These are phyloP conservation scores for Mesorhabditis sp. DNA, from an alignment of 2,888 invertebrate species.

Conservation along the genomic window DNA sequence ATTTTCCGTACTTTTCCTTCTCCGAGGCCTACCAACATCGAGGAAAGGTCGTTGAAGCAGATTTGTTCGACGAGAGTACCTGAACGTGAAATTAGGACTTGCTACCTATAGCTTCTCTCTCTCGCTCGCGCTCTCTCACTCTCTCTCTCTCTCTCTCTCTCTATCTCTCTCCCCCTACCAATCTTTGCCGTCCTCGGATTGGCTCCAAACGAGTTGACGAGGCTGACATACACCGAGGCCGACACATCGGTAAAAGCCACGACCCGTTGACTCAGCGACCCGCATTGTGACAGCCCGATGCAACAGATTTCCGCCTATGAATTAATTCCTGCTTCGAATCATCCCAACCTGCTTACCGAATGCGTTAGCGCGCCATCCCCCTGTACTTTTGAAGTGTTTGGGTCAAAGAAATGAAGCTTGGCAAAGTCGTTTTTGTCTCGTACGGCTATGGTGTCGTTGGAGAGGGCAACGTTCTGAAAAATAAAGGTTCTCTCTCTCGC, in stretches of 20 bases:
- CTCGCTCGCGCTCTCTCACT: too few relatives aligned
- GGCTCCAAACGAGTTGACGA: slow-evolving; percentile 70
- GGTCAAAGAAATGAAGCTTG: slow-evolving; percentile 74
- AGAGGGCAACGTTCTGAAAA: slow-evolving; percentile 71
- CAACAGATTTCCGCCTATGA: slow-evolving; percentile 71
- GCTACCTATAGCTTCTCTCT: too few relatives aligned
- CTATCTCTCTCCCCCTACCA: slow-evolving; percentile 62
- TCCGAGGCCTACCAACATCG: slow-evolving; percentile 67
- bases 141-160: too few relatives aligned
- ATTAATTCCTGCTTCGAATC: slow-evolving; percentile 11
- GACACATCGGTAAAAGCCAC: slow-evolving; percentile 76
- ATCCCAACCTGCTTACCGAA: slow-evolving; percentile 59
- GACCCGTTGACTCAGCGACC: slow-evolving; percentile 72
- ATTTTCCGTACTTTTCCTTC: slow-evolving; percentile 66
- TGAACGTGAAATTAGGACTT: slow-evolving; percentile 27
- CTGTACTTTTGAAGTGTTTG: slow-evolving; percentile 73
- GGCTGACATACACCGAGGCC: slow-evolving; percentile 60
- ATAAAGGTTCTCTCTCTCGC: background rate
- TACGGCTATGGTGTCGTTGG: slow-evolving; percentile 80
- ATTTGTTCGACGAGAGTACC: slow-evolving; percentile 71
- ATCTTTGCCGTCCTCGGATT: slow-evolving; percentile 71
- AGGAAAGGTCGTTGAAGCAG: slow-evolving; percentile 74
- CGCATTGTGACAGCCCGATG: slow-evolving; percentile 75
- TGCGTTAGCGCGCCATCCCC: slow-evolving; percentile 75
- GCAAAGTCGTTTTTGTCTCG: slow-evolving; percentile 80